phyloP scores from a whole-genome alignment of 1,140 invertebrate species.

The Zophobas atratus region DNA sequence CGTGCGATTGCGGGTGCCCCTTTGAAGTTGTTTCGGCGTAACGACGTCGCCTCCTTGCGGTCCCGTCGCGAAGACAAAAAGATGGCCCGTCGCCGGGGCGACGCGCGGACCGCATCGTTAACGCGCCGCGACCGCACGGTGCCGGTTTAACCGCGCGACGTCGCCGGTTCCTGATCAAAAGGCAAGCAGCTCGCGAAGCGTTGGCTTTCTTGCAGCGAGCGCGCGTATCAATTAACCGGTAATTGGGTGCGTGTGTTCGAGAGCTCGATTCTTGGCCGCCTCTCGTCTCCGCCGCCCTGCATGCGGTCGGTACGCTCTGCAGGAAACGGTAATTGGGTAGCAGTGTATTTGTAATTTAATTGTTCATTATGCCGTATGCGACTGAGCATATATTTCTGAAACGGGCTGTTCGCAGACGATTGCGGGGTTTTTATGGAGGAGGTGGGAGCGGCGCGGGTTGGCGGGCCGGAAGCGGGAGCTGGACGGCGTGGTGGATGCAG shows the following conservation, averaged over 20 bases:
- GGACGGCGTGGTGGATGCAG: no score
- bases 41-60: constrained; percentile 18
- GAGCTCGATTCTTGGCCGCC: constrained; percentile 28
- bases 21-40: constrained; percentile 21
- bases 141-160: constrained; percentile 30
- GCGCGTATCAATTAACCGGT: constrained; percentile 56
- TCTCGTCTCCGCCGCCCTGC: constrained; percentile 18
- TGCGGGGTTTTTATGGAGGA: constrained; percentile 43
- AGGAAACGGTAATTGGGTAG: constrained; percentile 62
- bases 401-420: constrained; percentile 38
- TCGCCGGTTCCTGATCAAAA: neutral
- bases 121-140: constrained; percentile 35
- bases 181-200: neutral
- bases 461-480: no score
- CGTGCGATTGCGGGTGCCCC: neutral
- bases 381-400: constrained; percentile 52
- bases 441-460: no score
- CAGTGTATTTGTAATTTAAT: constrained; percentile 61
- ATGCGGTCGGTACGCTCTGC: constrained; percentile 52
- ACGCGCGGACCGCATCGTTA: constrained; percentile 33
- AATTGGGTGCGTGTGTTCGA: constrained; percentile 58
- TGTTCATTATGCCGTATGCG: constrained; percentile 60
- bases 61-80: constrained; percentile 13
- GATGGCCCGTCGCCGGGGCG: constrained; percentile 8
- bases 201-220: constrained; percentile 21